A percentile compares a stretch with the other conserved stretches of the same genome.
phyloP scores from a whole-genome alignment of 2,113 vertebrate species.

The Hoplias malabaricus region DNA sequence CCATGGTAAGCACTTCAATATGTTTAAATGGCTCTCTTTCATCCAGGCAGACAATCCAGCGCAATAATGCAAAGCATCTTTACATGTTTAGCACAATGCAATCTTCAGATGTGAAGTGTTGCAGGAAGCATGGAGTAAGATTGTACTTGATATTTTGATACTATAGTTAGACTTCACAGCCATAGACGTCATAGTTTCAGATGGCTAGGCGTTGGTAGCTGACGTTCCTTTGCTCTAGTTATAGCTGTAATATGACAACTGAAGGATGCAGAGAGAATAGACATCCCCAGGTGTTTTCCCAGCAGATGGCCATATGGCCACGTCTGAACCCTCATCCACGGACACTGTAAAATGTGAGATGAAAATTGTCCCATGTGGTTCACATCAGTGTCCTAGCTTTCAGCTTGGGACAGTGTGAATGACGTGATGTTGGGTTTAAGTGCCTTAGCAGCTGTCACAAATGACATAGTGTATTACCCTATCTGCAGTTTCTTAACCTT shows the following conservation, averaged over 20 bases:
- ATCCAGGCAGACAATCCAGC: background rate
- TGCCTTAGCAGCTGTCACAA: background rate
- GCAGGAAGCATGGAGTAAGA: background rate
- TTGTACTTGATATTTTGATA: background rate
- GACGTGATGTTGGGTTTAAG: slow-evolving; percentile 8
- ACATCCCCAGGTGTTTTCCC: slow-evolving; percentile 13
- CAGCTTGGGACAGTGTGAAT: background rate
- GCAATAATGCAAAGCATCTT: background rate
- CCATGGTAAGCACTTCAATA: slow-evolving; percentile 71
- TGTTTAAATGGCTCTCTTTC: background rate
- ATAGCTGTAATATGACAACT: background rate
- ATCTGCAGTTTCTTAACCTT: background rate
- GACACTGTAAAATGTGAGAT: background rate
- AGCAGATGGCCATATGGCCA: slow-evolving; percentile 17
- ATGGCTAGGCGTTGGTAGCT: background rate
- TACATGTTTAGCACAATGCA: background rate
- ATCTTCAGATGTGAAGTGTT: background rate
- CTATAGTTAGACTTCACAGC: background rate
- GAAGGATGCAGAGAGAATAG: background rate
- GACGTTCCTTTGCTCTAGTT: background rate
- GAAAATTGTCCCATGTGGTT: slow-evolving; percentile 14
- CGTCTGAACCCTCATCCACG: background rate
- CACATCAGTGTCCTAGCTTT: slow-evolving; percentile 20
- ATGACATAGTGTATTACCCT: background rate
- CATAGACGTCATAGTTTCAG: background rate